Base-by-base conservation (phyloP, 92 coral and sea anemone species). In the Umimayanthus kanabou region DNA sequence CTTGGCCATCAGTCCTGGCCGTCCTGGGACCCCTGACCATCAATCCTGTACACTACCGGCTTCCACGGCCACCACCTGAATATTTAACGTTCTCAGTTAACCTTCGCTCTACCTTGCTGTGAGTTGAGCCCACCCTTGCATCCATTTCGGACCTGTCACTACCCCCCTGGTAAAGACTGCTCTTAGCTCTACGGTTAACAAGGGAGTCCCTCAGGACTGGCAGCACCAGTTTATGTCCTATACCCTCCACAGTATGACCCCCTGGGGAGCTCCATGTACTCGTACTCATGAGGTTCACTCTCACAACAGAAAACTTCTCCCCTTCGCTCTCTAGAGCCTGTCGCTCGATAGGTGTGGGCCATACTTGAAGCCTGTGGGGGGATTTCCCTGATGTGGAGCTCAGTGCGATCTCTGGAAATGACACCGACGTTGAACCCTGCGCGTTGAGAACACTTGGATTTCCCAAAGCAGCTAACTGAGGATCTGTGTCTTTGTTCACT, bases 51-150 rank as follows among this genome's bases (percentile, higher is more conserved):
- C 16, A 15, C 14, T 75, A 75, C 18, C 79, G 79, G 45, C 79
- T 75, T 37, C 47, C 79, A 40, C 79, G 53, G 53, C 50, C 79
- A 33, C 79, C 79, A n/a, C 79, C 79, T 39, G 11, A 75, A 37
- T 50, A 53, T 25, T 75, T 75, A 37, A 37, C 25, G 45, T 39
- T 43, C 79, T 73, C 47, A 2, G n/a, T 20, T n/a, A 75, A 75
- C 50, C 50, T 43, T 28, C 39, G 50, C 26, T 75, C 79, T 9
- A 75, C 79, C 23, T 75, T 53, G 18, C 79, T 75, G 79, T 39
- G 26, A 43, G 30, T 20, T 37, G 42, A n/a, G 42, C 79, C 50
- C 15, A 75, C 53, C 10, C 26, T 37, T 53, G 2, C 50, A n/a
- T 64, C 23, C 0, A 26, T 39, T 58, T 77, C 57, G 22, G 25